Percentiles rank a stretch among this genome's conserved stretches.
phyloP scores from a whole-genome alignment of 2,113 vertebrate species.

The Tachysurus fulvidraco region DNA sequence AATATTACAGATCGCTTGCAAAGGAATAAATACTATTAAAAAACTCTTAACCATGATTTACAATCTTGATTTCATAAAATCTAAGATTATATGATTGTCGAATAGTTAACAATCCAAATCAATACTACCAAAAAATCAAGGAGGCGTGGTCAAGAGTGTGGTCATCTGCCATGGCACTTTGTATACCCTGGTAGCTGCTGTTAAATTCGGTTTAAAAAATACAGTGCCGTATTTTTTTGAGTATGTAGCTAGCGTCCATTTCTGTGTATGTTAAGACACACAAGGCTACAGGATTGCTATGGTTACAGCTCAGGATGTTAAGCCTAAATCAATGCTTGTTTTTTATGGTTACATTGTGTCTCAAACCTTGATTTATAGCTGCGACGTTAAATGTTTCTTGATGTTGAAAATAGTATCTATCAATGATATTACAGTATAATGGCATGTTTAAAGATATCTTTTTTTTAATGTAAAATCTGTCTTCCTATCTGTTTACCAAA shows the following conservation, averaged over 20 bases:
- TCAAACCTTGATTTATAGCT: neutral
- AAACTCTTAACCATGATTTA: neutral
- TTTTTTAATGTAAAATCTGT: neutral
- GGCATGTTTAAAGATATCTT: neutral
- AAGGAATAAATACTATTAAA: neutral
- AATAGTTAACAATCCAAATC: neutral
- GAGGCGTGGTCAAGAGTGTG: neutral
- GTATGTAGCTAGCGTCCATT: neutral
- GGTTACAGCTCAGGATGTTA: neutral
- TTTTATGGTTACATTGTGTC: neutral
- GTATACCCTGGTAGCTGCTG: neutral
- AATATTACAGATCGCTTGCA: neutral
- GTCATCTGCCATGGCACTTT: neutral
- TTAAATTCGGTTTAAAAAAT: neutral
- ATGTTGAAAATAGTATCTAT: neutral
- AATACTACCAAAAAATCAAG: neutral
- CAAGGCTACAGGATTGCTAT: neutral
- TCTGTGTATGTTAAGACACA: neutral
- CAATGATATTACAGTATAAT: neutral
- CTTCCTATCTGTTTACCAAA: neutral
- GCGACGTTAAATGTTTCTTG: neutral
- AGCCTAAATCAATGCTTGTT: neutral
- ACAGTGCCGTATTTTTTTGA: too few species aligned
- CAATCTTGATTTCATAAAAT: neutral
- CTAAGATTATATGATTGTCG: neutral